Base-by-base conservation (phyloP, 2,888 invertebrate species). In the Herminia tarsipennalis region DNA sequence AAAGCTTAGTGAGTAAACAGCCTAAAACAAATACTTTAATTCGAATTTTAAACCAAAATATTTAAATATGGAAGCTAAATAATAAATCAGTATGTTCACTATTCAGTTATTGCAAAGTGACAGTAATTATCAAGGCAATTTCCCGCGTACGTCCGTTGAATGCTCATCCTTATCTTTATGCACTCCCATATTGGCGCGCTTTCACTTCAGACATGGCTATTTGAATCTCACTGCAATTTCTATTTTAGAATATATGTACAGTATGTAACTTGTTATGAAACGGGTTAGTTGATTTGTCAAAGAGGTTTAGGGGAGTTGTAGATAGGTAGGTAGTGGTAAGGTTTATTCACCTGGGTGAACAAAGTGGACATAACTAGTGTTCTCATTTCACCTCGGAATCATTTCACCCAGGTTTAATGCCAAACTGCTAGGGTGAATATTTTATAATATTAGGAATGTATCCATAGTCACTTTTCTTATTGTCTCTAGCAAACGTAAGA, bases 121-220 rank as follows among this genome's bases (percentile, higher is more conserved):
- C 59, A 36, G 44, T 58, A 64, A 66, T 66, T 64, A 63, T 43
- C 50, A 48, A 47, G 43, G 47, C 32, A 43, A 38, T 48, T 64
- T 36, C 48, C 49, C 78, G 68, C 65, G 74, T 69, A 61, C 52
- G 40, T 57, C 64, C 47, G 57, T 49, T 49, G 49, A 48, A 30
- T 29, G 66, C 73, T 66, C 76, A 74, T 76, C 76, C 78, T 62
- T 65, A 62, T 58, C 48, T 73, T 58, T 56, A 48, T 49, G 43
- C 49, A 60, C 60, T 49, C 51, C 72, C 66, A 72, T 68, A 68
- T 65, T 54, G 53, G 58, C 52, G 40, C 38, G 70, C 78, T 78
- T 78, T 78, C 78, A 73, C 78, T 74, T 67, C 43, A 53, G 30
- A 49, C 45, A 59, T 43, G 44, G 48, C 56, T 52, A 64, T 56